A percentile compares a stretch with the other conserved stretches of the same genome.
Conservation (phyloP, 2,888 invertebrate species). For the Hofmannophila pseudospretella region DNA sequence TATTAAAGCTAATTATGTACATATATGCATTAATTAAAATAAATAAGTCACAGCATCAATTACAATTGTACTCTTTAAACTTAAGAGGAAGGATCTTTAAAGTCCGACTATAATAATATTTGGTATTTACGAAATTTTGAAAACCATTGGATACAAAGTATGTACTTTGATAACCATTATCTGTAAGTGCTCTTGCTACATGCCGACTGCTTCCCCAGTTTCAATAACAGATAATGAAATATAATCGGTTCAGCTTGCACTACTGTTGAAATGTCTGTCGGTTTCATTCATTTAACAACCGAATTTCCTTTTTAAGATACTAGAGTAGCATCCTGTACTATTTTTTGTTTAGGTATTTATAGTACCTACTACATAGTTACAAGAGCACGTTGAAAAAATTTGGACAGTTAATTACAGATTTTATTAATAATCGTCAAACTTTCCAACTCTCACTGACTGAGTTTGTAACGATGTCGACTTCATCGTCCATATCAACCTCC, state of each 20-base stretch:
- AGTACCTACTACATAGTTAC: background rate
- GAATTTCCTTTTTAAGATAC: conserved; percentile 9
- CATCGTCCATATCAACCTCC: no score
- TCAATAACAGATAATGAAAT: conserved; percentile 23
- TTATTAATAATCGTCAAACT: conserved; percentile 1
- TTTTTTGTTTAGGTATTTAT: no score
- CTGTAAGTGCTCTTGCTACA: conserved; percentile 26
- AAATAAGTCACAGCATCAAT: no score
- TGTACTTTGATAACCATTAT: conserved; percentile 32
- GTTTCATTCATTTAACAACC: conserved; percentile 5
- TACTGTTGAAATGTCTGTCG: conserved; percentile 10
- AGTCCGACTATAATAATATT: no score
- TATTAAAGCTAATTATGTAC: no score
- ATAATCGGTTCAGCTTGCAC: conserved; percentile 10
- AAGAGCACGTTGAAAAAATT: conserved; percentile 1
- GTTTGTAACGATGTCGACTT: no score
- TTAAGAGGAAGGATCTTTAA: no score
- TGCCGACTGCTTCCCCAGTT: conserved; percentile 26
- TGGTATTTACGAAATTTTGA: no score
- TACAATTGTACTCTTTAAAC: no score
- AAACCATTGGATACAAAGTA: no score
- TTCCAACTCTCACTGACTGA: background rate
- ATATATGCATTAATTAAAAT: no score
- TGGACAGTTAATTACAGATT: background rate
- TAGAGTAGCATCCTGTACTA: conserved; percentile 5